A percentile compares a stretch with the other conserved stretches of the same genome.
Conservation (phyloP, 2,888 invertebrate genomes). For the Drymonia ruficornis region DNA sequence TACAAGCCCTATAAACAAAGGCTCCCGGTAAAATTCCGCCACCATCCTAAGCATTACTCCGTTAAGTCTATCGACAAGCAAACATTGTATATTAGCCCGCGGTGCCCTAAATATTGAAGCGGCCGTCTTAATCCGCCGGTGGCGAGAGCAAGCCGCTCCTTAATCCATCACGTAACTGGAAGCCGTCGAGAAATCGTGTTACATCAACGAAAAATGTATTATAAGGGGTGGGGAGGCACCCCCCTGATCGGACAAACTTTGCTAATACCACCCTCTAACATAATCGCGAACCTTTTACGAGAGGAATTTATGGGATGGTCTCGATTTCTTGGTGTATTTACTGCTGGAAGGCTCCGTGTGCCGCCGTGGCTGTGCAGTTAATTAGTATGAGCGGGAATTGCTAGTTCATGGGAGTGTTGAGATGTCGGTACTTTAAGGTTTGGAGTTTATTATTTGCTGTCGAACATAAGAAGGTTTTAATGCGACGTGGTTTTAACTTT, state of each 20-base stretch:
- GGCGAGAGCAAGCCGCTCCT: slow-evolving; percentile 77
- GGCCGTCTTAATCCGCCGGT: slow-evolving; percentile 76
- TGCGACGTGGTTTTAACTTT: neutral
- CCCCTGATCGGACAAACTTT: slow-evolving; percentile 83
- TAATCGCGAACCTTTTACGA: slow-evolving; percentile 85
- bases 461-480: neutral
- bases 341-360: slow-evolving; percentile 76
- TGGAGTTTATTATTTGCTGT: neutral
- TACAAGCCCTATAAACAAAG: neutral
- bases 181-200: slow-evolving; percentile 85
- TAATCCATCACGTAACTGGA: slow-evolving; percentile 85
- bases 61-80: slow-evolving; percentile 76
- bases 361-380: slow-evolving; percentile 70
- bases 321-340: slow-evolving; percentile 84
- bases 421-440: neutral
- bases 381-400: slow-evolving; percentile 74
- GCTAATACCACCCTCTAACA: slow-evolving; percentile 85
- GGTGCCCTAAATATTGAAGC: slow-evolving; percentile 79
- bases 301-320: slow-evolving; percentile 84
- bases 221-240: slow-evolving; percentile 60
- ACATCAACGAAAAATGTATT: slow-evolving; percentile 86
- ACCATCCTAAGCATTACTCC: slow-evolving; percentile 54
- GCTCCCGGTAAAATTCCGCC: slow-evolving; percentile 31
- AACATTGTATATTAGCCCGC: slow-evolving; percentile 79
- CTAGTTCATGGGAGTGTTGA: slow-evolving; percentile 2